These are phyloP conservation scores for Merodon equestris DNA, from an alignment of 2,888 invertebrate species.

Conservation along the genomic window DNA sequence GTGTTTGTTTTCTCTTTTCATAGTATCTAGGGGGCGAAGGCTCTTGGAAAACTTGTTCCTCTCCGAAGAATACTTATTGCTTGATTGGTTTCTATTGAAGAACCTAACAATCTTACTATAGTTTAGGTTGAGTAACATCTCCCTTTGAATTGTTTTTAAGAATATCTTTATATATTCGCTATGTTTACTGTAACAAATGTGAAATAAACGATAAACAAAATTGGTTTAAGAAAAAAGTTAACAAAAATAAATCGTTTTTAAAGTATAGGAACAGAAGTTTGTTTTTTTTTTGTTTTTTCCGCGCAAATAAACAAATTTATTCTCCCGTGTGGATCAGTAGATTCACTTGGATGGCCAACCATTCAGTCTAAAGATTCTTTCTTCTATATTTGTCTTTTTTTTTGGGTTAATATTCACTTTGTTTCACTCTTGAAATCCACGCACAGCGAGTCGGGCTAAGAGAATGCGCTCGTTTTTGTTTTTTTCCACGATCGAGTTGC, in stretches of 20 bases:
- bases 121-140: constrained; percentile 19
- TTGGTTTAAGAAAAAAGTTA: constrained; percentile 17
- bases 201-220: constrained; percentile 6
- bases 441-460: constrained; percentile 14
- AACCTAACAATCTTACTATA: too few species aligned
- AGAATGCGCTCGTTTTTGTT: constrained; percentile 7
- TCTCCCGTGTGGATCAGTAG: constrained; percentile 22
- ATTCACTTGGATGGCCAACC: constrained; percentile 13
- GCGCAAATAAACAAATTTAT: constrained; percentile 25
- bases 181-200: not conserved
- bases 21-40: constrained; percentile 17
- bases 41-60: too few species aligned
- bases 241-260: constrained; percentile 41
- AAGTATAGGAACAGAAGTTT: constrained; percentile 47
- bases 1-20: constrained; percentile 41
- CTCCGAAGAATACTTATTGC: too few species aligned
- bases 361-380: constrained; percentile 32
- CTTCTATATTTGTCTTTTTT: constrained; percentile 13
- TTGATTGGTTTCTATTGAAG: too few species aligned
- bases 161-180: constrained; percentile 21
- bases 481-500: constrained; percentile 9
- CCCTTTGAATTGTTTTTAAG: constrained; percentile 3
- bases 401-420: constrained; percentile 6
- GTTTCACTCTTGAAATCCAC: too few species aligned
- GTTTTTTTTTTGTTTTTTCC: not conserved